Conservation (phyloP, 2,888 invertebrate genomes). For the Calephelis perditalis region DNA sequence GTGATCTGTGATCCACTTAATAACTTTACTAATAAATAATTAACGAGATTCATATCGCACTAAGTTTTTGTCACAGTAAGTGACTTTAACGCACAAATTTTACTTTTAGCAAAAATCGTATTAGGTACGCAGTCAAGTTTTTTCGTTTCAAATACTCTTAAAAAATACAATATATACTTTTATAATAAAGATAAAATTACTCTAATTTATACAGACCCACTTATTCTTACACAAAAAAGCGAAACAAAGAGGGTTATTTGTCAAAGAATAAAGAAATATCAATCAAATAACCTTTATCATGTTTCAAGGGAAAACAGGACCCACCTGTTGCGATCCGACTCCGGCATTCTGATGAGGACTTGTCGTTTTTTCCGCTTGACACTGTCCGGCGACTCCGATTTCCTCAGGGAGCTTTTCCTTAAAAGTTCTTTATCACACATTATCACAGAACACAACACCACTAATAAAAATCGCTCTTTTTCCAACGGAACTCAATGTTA, state of each 20-base stretch:
- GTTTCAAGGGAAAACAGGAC: constrained; percentile 19
- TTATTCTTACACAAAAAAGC: not conserved
- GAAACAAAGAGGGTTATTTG: not conserved
- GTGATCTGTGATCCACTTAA: too few relatives aligned
- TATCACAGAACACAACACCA: constrained; percentile 27
- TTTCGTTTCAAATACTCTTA: too few relatives aligned
- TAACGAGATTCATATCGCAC: too few relatives aligned
- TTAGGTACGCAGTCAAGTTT: too few relatives aligned
- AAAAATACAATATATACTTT: too few relatives aligned
- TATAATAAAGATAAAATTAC: too few relatives aligned
- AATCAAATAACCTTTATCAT: not conserved
- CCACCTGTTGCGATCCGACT: constrained; percentile 47
- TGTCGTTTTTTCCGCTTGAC: constrained; percentile 45
- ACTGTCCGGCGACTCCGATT: constrained; percentile 35
- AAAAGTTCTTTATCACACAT: constrained; percentile 56
- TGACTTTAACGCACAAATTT: too few relatives aligned
- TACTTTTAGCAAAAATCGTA: too few relatives aligned
- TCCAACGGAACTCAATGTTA: constrained; percentile 26
- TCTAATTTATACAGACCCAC: too few relatives aligned
- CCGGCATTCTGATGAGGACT: constrained; percentile 55
- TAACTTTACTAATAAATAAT: too few relatives aligned
- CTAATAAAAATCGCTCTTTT: constrained; percentile 19
- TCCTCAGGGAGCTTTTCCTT: constrained; percentile 51
- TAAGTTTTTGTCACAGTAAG: too few relatives aligned
- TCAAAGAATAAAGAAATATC: constrained; percentile 11